Base-by-base conservation (phyloP, 30 jellyfish, hydroid and myxozoan species). In the Calvadosia cruxmelitensis region DNA sequence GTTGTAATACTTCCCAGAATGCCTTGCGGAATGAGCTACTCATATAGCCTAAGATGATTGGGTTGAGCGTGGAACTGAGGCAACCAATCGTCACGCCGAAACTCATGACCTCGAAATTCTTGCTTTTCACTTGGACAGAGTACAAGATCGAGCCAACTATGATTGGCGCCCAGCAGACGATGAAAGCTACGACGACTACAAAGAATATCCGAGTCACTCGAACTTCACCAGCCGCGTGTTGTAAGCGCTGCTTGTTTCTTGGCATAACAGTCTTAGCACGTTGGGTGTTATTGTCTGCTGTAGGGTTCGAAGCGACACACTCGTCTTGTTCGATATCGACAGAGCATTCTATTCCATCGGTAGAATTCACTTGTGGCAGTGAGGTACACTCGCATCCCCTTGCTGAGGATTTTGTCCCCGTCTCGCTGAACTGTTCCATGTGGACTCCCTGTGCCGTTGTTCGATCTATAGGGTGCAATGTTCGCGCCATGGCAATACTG, bases 141-240 rank as follows among this genome's bases (percentile, higher is more conserved):
- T 76, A 77, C 27, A 89, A 49, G 1, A 74, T 32, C 20, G 94
- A 65, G 29, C 86, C 98, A 16, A 89, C 68, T 20, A 73, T 76
- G 29, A 89, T 49, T n/a, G 98, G 98, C 5, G 98, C 82, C 98
- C 98, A 89, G 49, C 98, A 89, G 7, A 89, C 16, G 63, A 81
- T 81, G 68, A 89, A 89, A 31, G 74, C 78, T 0, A 85, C 74
- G 1, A 89, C 98, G 0, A 89, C 93, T 50, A 82, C 83, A 34
- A 89, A 71, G 25, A 89, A 62, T 95, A 89, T 89, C 63, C 68
- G 81, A 29, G 98, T 89, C 3, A 82, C 71, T 68, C 83, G 76
- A 15, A 87, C 95, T 67, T 89, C 93, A n/a, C n/a, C n/a, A n/a
- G n/a, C n/a, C n/a, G n/a, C n/a, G n/a, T n/a, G n/a, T n/a, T n/a